Conservation (phyloP, 1,140 invertebrate species). For the Pollicipes pollicipes region DNA sequence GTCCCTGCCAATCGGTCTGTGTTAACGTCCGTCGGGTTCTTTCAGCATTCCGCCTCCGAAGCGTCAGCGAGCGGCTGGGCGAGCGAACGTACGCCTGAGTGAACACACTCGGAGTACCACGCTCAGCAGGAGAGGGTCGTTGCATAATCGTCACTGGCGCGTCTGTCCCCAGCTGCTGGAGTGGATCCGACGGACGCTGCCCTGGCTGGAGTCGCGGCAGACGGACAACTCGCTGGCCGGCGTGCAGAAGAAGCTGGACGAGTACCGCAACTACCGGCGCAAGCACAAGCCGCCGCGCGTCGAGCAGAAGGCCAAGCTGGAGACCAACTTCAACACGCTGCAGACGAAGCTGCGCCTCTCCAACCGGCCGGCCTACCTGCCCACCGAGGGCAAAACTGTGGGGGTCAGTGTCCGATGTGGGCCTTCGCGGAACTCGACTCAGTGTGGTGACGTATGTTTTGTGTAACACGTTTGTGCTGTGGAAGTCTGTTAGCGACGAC, state of each 20-base stretch:
- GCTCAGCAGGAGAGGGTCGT: too few species aligned
- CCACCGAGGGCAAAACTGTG: constrained; percentile 98
- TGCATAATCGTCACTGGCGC: too few species aligned
- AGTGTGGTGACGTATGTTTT: constrained; percentile 13
- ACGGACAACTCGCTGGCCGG: constrained; percentile 94
- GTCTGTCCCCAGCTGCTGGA: constrained; percentile 68
- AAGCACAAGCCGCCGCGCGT: constrained; percentile 97
- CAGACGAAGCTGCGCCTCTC: constrained; percentile 92
- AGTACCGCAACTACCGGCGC: constrained; percentile 93
- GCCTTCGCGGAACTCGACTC: background rate
- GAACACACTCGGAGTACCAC: too few species aligned
- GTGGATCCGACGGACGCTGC: constrained; percentile 94
- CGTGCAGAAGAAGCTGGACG: constrained; percentile 92
- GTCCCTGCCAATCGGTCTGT: too few species aligned
- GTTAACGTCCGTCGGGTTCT: too few species aligned
- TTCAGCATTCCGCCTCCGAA: too few species aligned
- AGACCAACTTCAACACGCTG: constrained; percentile 97
- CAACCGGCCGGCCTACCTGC: constrained; percentile 95
- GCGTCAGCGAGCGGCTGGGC: too few species aligned
- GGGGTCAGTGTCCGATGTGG: constrained; percentile 39
- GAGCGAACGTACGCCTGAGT: too few species aligned
- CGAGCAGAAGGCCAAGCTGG: constrained; percentile 93
- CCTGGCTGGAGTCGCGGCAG: constrained; percentile 91
- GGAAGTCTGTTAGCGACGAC: too few species aligned
- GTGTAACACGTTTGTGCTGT: too few species aligned